These are phyloP conservation scores for Oenanthe melanoleuca DNA, from an alignment of 2,113 vertebrate species.

Conservation along the genomic window DNA sequence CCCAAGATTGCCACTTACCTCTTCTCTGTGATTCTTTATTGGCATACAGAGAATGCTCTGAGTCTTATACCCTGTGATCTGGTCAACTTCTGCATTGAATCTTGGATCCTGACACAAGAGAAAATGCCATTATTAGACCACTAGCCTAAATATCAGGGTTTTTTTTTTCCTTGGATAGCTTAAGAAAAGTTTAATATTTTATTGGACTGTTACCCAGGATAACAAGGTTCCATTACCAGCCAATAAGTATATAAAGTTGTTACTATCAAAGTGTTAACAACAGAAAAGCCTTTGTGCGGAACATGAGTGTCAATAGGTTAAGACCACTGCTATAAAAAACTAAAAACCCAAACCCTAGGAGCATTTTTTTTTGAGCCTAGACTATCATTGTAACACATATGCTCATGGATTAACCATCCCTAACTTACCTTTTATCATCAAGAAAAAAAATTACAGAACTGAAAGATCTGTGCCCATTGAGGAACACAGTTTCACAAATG, in stretches of 20 bases:
- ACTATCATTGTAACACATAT: background rate
- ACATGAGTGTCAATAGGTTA: background rate
- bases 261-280: background rate
- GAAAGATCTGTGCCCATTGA: background rate
- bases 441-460: background rate
- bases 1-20: conserved; percentile 78
- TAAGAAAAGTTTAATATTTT: background rate
- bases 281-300: background rate
- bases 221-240: background rate
- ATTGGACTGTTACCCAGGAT: background rate
- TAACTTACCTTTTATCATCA: background rate
- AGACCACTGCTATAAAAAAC: background rate
- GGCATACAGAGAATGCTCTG: conserved; percentile 98
- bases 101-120: conserved; percentile 84
- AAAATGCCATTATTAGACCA: conserved; percentile 8
- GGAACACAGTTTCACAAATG: background rate
- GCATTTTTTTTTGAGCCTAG: background rate
- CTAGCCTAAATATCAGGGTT: background rate
- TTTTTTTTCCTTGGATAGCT: background rate
- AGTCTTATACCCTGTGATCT: conserved; percentile 97
- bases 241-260: background rate
- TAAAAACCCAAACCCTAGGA: background rate
- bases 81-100: conserved; percentile 97
- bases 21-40: conserved; percentile 95
- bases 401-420: background rate